phyloP scores from a whole-genome alignment of 2,797 vertebrate genomes.

The Myotis pilosus region DNA sequence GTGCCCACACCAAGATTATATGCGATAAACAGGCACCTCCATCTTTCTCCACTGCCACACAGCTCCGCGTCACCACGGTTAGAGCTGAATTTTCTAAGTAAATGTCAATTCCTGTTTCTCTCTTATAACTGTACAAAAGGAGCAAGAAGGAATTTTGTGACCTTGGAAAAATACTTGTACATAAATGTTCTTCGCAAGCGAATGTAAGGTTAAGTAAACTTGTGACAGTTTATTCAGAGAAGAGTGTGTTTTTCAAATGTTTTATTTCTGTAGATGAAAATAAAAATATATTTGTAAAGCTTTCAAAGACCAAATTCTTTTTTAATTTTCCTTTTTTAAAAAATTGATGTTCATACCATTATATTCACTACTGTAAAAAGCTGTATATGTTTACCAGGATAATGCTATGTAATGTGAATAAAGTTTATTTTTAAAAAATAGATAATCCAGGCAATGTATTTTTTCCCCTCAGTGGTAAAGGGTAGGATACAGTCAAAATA shows the following conservation, averaged over 20 bases:
- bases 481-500: neutral
- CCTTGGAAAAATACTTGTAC: neutral
- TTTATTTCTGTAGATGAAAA: constrained; percentile 21
- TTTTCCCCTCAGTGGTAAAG: neutral
- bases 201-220: neutral
- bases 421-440: neutral
- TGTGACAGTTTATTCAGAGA: neutral
- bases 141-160: neutral
- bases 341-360: neutral
- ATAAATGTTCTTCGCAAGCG: neutral
- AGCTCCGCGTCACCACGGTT: neutral
- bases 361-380: neutral
- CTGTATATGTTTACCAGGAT: neutral
- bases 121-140: neutral
- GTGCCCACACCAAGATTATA: neutral
- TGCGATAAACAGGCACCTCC: neutral
- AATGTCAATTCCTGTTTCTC: neutral
- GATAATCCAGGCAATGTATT: neutral
- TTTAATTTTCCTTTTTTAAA: neutral
- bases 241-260: neutral
- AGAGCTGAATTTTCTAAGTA: neutral
- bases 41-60: neutral
- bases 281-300: neutral
- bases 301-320: neutral
- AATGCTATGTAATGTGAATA: neutral